Conservation (phyloP, 2,888 invertebrate genomes). For the Conistra vaccinii region DNA sequence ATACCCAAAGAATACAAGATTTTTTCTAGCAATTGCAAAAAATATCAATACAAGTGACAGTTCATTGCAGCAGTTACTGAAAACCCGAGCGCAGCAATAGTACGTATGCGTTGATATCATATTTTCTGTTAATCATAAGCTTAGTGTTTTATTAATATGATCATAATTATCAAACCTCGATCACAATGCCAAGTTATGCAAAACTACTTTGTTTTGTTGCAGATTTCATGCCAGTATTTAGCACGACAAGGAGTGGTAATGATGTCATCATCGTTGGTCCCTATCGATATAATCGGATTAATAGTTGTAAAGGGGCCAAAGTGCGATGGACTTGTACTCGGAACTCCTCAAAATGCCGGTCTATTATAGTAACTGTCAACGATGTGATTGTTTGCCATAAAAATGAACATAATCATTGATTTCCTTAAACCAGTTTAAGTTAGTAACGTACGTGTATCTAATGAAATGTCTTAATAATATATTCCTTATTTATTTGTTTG, state of each 20-base stretch:
- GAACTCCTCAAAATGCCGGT: not conserved
- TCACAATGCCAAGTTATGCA: not conserved
- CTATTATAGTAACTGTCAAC: slow-evolving; percentile 21
- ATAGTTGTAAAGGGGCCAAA: slow-evolving; percentile 9
- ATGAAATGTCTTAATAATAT: not conserved
- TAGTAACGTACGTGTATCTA: not conserved
- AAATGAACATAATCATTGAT: slow-evolving; percentile 37
- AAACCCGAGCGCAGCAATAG: not conserved
- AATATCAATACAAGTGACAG: not conserved
- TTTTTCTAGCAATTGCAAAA: not conserved
- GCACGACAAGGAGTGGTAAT: slow-evolving; percentile 33
- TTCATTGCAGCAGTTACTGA: not conserved
- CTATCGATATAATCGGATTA: slow-evolving; percentile 37
- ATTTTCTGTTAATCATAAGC: not conserved
- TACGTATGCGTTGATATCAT: not conserved
- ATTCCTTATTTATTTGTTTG: not conserved
- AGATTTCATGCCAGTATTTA: slow-evolving; percentile 28
- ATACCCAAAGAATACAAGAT: too few relatives aligned
- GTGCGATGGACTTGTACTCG: slow-evolving; percentile 34
- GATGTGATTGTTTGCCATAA: slow-evolving; percentile 11
- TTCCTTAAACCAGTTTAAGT: not conserved
- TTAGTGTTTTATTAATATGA: not conserved
- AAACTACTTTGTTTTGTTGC: not conserved
- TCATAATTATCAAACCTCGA: not conserved
- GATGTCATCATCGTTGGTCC: slow-evolving; percentile 26